Evolutionary conservation across 2,888 invertebrate genomes (phyloP), one percentile per base, ranked within the genome.

Genomic region (Hypsopygia costalis): DNA sequence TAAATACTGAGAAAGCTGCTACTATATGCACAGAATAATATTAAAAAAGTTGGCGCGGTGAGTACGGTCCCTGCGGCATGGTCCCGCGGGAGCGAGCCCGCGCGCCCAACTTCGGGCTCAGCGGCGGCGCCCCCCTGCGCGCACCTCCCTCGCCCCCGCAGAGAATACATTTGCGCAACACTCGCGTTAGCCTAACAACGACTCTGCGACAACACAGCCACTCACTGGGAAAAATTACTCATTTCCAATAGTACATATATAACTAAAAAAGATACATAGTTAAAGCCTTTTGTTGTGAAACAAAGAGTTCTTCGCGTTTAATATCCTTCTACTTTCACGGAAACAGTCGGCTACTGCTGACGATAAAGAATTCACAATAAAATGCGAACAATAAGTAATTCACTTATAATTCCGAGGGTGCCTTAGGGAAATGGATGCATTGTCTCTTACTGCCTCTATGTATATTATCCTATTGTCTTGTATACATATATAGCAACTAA

Each of bases 141-240:
- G 65, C 64, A 52, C 58, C 47, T 53, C 68, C 58, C 63, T 64
- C 68, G 62, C 77, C 73, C 75, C 86, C 82, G 74, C 71, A 62
- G 82, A 85, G 87, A 86, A 85, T 86, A 88, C 87, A 87, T 87
- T 87, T 86, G 86, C 87, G 87, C 86, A 81, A 82, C 81, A 82
- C 78, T 80, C 79, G 83, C 74, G 81, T 72, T 81, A 80, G 74
- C 77, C 82, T 81, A 81, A 83, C 86, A 83, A 76, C 81, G 75
- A 77, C 65, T 69, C 74, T 81, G 81, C 82, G 81, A 85, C 82
- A 79, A 69, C 73, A 59, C 61, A 74, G 69, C 69, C 71, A 68
- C 69, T 76, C 70, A 66, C 68, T 73, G 68, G 65, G 69, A 83
- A 85, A 83, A 85, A 85, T 78, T 76, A 83, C 79, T 81, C 72